These are phyloP conservation scores for Caerostris darwini DNA, from an alignment of 1,140 invertebrate genomes.

Conservation along the genomic window DNA sequence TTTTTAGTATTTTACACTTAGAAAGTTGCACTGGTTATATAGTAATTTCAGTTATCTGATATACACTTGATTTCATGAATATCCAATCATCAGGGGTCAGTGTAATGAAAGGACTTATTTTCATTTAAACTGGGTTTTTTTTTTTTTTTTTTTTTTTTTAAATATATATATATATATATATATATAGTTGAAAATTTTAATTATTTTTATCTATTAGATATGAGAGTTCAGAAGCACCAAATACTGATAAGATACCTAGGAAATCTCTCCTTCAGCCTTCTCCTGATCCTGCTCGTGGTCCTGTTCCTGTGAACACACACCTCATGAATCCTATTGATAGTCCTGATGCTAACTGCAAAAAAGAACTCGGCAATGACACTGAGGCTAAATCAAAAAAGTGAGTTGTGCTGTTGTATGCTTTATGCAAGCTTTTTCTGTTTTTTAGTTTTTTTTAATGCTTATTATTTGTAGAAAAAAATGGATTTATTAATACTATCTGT, in stretches of 20 bases:
- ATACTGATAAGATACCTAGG: slow-evolving; percentile 28
- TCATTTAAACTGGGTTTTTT: neutral
- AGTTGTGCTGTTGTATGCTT: neutral
- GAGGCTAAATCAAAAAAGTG: slow-evolving; percentile 78
- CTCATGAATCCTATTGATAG: slow-evolving; percentile 84
- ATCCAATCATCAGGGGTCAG: too few relatives aligned
- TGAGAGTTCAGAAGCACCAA: slow-evolving; percentile 42
- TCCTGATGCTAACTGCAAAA: slow-evolving; percentile 11
- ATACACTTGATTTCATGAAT: too few relatives aligned
- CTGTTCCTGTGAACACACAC: slow-evolving; percentile 87
- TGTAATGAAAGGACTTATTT: too few relatives aligned
- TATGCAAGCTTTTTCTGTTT: too few relatives aligned
- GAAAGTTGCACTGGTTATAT: too few relatives aligned
- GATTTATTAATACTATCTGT: too few relatives aligned
- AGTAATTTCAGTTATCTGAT: too few relatives aligned
- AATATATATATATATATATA: neutral
- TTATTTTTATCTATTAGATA: slow-evolving; percentile 41
- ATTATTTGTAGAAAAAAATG: too few relatives aligned
- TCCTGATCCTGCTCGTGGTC: slow-evolving; percentile 79
- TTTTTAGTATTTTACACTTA: neutral
- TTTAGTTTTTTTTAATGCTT: too few relatives aligned
- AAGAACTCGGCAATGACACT: slow-evolving; percentile 22
- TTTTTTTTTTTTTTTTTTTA: neutral
- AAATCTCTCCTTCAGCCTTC: slow-evolving; percentile 45
- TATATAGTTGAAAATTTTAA: neutral